Evolutionary conservation across 2,113 vertebrate species (phyloP).

Genomic region (Mesembrinibis cayennensis): DNA sequence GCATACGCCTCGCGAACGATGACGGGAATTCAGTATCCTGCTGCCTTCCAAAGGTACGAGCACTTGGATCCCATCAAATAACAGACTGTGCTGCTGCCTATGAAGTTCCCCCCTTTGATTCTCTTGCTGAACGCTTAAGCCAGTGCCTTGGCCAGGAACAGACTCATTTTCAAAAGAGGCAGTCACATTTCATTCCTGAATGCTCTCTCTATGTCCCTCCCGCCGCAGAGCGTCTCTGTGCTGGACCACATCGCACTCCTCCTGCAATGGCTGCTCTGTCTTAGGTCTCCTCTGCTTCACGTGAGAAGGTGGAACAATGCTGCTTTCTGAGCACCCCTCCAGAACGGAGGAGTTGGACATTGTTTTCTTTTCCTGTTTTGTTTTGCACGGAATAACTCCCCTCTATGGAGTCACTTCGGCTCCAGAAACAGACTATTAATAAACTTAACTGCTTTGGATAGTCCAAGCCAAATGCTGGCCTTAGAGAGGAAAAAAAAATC

Average conservation of each 20-base stretch:
- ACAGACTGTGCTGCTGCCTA: not conserved
- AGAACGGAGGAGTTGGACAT: not conserved
- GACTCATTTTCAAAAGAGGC: not conserved
- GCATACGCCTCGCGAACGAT: rapidly evolving
- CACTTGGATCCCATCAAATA: not conserved
- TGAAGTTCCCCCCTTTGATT: not conserved
- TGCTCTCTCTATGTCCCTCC: not conserved
- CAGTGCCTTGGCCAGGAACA: not conserved
- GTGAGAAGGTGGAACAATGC: conserved; percentile 13
- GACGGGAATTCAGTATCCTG: not conserved
- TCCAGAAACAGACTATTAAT: conserved; percentile 52
- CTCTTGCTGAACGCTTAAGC: not conserved
- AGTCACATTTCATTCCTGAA: not conserved
- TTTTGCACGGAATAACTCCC: conserved; percentile 16
- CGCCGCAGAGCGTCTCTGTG: not conserved
- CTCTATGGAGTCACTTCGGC: not conserved
- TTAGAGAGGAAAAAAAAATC: not conserved
- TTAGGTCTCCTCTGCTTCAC: not conserved
- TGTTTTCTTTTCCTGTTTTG: conserved; percentile 63
- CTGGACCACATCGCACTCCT: not conserved
- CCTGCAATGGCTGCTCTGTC: not conserved
- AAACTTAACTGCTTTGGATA: not conserved
- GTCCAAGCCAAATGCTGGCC: not conserved
- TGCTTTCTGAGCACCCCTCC: not conserved
- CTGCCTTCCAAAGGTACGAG: not conserved